Evolutionary conservation across 2,113 vertebrate species (phyloP).

Genomic region (Actenoides lindsayi): DNA sequence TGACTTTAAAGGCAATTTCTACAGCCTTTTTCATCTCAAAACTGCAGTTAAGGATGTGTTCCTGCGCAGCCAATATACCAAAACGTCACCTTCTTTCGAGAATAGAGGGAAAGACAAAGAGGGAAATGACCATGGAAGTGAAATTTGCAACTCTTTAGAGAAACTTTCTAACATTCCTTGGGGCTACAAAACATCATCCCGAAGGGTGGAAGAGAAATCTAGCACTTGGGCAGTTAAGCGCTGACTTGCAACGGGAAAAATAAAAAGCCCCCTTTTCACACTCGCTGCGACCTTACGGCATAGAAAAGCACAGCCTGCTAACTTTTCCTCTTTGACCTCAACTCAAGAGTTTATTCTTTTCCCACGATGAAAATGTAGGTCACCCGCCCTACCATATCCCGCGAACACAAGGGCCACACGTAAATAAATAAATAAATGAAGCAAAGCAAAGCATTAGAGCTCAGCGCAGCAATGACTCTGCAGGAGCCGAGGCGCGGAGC

Average conservation of each 20-base stretch:
- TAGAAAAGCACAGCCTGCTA: neutral
- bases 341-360: neutral
- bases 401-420: too few species aligned
- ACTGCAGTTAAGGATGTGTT: neutral
- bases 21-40: neutral
- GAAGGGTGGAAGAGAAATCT: fast-evolving
- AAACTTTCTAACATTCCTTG: neutral
- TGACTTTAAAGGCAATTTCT: neutral
- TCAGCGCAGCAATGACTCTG: slow-evolving; percentile 35
- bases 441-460: neutral
- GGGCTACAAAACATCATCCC: neutral
- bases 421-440: too few species aligned
- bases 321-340: neutral
- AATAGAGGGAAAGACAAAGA: neutral
- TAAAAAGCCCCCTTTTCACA: neutral
- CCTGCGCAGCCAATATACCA: neutral
- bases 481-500: neutral
- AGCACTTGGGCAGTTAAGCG: neutral
- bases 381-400: neutral
- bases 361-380: neutral
- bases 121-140: neutral
- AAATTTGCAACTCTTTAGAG: neutral
- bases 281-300: neutral
- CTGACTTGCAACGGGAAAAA: neutral
- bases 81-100: neutral